These are phyloP conservation scores for Toxonevra muliebris DNA, from an alignment of 2,888 invertebrate species.

Conservation along the genomic window DNA sequence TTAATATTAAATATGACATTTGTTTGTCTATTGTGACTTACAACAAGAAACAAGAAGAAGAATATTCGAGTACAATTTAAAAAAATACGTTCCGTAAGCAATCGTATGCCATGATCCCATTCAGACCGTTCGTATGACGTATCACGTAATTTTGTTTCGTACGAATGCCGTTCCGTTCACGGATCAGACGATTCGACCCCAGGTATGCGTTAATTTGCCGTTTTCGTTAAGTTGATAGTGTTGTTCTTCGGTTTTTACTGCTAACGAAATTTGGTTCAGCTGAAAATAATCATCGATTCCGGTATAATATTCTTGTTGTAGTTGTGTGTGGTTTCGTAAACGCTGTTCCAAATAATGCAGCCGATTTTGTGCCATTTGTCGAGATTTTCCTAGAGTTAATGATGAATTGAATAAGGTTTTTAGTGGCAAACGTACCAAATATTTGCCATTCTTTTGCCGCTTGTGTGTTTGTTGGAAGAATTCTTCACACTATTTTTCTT, in stretches of 20 bases:
- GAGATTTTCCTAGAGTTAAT: slow-evolving; percentile 13
- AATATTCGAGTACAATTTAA: no score
- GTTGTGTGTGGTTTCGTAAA: neutral
- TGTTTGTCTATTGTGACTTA: no score
- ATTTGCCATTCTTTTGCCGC: slow-evolving; percentile 24
- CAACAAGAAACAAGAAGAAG: no score
- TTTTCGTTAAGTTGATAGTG: slow-evolving; percentile 20
- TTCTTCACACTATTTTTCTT: slow-evolving; percentile 36
- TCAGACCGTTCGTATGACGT: no score
- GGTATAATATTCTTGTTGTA: slow-evolving; percentile 12
- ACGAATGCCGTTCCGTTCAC: no score
- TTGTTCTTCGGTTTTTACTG: slow-evolving; percentile 27
- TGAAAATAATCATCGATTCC: slow-evolving; percentile 27
- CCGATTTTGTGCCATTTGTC: slow-evolving; percentile 32
- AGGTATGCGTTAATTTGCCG: slow-evolving; percentile 10
- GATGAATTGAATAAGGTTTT: slow-evolving; percentile 18
- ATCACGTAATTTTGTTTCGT: no score
- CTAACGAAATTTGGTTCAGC: slow-evolving; percentile 28
- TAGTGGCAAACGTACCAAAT: slow-evolving; percentile 29
- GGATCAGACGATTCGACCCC: no score
- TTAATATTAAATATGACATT: no score
- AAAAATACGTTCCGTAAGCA: no score
- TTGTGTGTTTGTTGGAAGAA: slow-evolving; percentile 26
- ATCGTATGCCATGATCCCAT: no score
- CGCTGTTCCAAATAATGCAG: slow-evolving; percentile 23